Evolutionary conservation across 2,888 invertebrate genomes (phyloP), one percentile per base, ranked within the genome.

Genomic region (Theretra japonica): DNA sequence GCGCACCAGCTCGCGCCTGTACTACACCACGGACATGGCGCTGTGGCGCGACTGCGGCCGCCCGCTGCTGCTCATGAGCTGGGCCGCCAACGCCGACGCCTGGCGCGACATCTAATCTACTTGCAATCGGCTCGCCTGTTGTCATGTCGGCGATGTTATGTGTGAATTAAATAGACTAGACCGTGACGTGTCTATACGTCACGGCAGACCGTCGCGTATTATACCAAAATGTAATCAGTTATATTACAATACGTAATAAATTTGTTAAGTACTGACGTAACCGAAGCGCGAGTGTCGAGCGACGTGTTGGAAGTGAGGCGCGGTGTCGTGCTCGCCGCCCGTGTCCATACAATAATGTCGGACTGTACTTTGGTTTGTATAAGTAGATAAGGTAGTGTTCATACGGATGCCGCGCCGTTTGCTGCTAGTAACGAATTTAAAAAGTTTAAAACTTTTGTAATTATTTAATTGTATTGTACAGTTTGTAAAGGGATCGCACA

Each of bases 241-340:
- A 74, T 76, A 70, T 76, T 76, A 74, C 62, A 70, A 65, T 62
- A 33, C 56, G 23, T 59, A 69, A 71, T 65, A 50, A 75, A 73
- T 75, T n/a, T 30, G 60, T 60, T 60, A 30, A n/a, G 30, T 7
- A 30, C n/a, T 60, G 60, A 60, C 60, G n/a, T 17, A 33, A 60
- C n/a, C 60, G n/a, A 30, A 30, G 60, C 8, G 60, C 30, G n/a
- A n/a, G 7, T 30, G 30, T 33, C 60, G 60, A 19, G 59, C 4
- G 41, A 41, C 11, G 41, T 41, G 41, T 15, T 21, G 25, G 21
- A 8, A 17, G 25, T 62, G 19, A 33, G 7, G 33, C n/a, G 5
- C 8, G n/a, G 28, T n/a, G 60, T 60, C 30, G 60, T n/a, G 60
- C 60, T 60, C 60, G 33, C 62, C 21, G 62, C 62, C 30, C 21